Base-by-base conservation (phyloP, 2,888 invertebrate species). In the Drosophila hamatofila region DNA sequence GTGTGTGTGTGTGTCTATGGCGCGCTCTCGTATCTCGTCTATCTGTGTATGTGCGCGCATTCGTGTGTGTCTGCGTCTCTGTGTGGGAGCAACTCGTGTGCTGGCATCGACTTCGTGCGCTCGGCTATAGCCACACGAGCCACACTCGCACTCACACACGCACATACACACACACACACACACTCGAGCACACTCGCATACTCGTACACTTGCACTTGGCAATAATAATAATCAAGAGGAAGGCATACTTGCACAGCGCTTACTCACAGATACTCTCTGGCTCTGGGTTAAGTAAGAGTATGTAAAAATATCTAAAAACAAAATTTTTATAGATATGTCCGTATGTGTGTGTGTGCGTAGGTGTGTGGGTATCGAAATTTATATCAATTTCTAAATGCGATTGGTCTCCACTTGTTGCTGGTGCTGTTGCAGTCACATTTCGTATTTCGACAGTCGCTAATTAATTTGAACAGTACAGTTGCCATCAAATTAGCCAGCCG, bases 221-320 rank as follows among this genome's bases (percentile, higher is more conserved):
- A 83, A 82, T 76, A 76, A 67, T 72, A 75, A 76, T 75, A 57
- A 79, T 78, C 57, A 55, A 74, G 79, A 69, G 60, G 79, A 88
- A 69, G 69, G 75, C 79, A 74, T 74, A 60, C 66, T 64, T 25
- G 58, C 59, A 64, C 59, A 61, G 44, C 54, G 56, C 63, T 64
- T 37, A 56, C 65, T 77, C 75, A 76, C 77, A 76, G 51, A 77
- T 58, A 77, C 63, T 55, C 56, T 56, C 63, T 21, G 21, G 14
- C 42, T 52, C 23, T 69, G 39, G 44, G 23, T 49, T 72, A 41
- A 72, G 72, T 56, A 64, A 57, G 61, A 46, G 71, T 41, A 44
- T 44, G 25, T 44, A 25, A 44, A 44, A 63, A 39, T 59, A 39
- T 16, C 30, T 33, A 48, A n/a, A 48, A 48, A 23, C 42, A 5